phyloP scores from a whole-genome alignment of 2,888 invertebrate species.

The Nemapogon koenigi region DNA sequence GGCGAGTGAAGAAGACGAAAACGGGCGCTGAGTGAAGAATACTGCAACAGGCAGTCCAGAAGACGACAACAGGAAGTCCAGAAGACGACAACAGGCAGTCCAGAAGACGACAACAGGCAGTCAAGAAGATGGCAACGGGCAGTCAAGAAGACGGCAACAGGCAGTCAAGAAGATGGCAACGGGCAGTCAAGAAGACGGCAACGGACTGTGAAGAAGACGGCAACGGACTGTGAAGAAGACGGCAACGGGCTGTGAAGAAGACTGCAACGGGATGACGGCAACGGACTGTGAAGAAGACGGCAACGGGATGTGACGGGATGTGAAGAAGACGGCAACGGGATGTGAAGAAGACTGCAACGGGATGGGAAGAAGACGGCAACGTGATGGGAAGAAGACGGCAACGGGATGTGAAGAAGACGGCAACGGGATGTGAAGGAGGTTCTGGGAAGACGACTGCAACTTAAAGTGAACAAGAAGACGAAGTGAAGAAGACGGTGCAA shows the following conservation, averaged over 20 bases:
- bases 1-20: not conserved
- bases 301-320: not conserved
- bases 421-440: not conserved
- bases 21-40: not conserved
- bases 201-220: not conserved
- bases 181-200: not conserved
- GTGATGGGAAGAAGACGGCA: not conserved
- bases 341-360: slow-evolving; percentile 3
- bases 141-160: too few relatives aligned
- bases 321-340: not conserved
- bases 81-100: too few relatives aligned
- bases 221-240: not conserved
- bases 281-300: not conserved
- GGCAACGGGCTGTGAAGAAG: not conserved
- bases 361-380: not conserved
- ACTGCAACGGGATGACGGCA: not conserved
- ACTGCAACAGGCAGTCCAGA: too few relatives aligned
- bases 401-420: slow-evolving; percentile 8
- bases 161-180: too few relatives aligned
- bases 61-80: too few relatives aligned
- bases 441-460: not conserved
- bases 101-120: too few relatives aligned
- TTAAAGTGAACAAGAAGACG: slow-evolving; percentile 1
- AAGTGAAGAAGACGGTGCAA: not conserved
- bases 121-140: too few relatives aligned